Conservation (phyloP, 2,888 invertebrate genomes). For the Drosophila tripunctata region DNA sequence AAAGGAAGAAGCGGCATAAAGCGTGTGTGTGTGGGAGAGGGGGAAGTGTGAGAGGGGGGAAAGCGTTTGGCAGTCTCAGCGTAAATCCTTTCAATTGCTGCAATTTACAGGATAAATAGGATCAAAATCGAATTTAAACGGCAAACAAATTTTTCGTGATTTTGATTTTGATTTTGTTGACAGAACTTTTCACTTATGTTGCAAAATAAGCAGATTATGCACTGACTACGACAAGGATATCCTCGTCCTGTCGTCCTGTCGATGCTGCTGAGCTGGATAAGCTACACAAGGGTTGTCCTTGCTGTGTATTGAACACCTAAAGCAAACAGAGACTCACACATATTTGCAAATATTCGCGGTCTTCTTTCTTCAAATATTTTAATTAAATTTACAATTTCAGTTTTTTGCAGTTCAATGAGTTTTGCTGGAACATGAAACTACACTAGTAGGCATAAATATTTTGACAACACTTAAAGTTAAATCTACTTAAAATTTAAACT, state of each 20-base stretch:
- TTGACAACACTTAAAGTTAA: too few relatives aligned
- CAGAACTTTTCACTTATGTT: slow-evolving; percentile 82
- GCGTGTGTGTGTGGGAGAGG: neutral
- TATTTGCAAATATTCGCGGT: slow-evolving; percentile 30
- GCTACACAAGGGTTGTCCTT: slow-evolving; percentile 58
- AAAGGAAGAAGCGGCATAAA: too few relatives aligned
- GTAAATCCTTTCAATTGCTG: slow-evolving; percentile 82
- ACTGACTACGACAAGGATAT: slow-evolving; percentile 12
- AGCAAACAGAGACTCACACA: slow-evolving; percentile 27
- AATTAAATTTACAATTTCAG: slow-evolving; percentile 61
- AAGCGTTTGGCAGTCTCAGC: slow-evolving; percentile 33
- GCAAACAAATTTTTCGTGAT: slow-evolving; percentile 80
- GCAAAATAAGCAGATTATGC: slow-evolving; percentile 77
- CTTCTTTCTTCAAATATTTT: slow-evolving; percentile 37
- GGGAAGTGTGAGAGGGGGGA: slow-evolving; percentile 3
- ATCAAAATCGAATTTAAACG: slow-evolving; percentile 83
- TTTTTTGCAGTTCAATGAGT: slow-evolving; percentile 51
- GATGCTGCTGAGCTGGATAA: slow-evolving; percentile 44
- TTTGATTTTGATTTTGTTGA: slow-evolving; percentile 77
- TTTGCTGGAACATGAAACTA: slow-evolving; percentile 41
- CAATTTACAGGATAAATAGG: slow-evolving; percentile 82
- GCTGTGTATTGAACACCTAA: slow-evolving; percentile 59
- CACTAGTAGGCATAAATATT: too few relatives aligned
- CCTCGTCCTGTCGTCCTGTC: too few relatives aligned
- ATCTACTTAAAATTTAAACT: too few relatives aligned